Base-by-base conservation (phyloP, 1,140 invertebrate species). In the Procambarus clarkii region DNA sequence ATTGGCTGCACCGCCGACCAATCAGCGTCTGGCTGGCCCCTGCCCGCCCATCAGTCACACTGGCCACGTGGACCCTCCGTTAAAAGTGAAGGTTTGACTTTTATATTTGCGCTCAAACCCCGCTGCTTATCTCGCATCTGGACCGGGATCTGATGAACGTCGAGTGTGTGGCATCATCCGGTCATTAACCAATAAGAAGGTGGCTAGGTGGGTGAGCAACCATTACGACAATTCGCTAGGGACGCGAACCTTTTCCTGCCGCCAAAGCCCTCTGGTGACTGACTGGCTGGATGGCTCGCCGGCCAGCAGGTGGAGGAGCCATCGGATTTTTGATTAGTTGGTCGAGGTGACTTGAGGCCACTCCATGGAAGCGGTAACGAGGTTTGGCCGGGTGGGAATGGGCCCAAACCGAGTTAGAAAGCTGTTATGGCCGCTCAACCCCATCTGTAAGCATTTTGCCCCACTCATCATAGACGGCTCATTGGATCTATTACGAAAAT, bases 251-350 rank as follows among this genome's bases (percentile, higher is more conserved):
- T 88, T 88, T 81, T 24, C 54, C 44, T 3, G 79, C 86, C 86
- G 86, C 86, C 78, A 88, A 88, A 88, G 79, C 69, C 24, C 18
- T 50, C 3, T 48, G 60, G 60, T 81, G 86, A 74, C 60, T 80
- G 86, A 46, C 78, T 69, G 77, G 21, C 44, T 85, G 18, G 58
- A 69, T 85, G 78, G 78, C 78, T 74, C 86, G 64, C 78, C 58
- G 48, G 46, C 86, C 78, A 81, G 46, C 88, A 91, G 88, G 88
- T 91, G 88, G 82, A 78, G 85, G 74, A 84, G 88, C 81, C 88
- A 91, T 91, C 88, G 88, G 88, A 91, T 91, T 91, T 91, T 91
- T 91, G 88, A 91, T 91, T 83, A 91, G 88, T 91, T 91, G 88
- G 69, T 79, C 69, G 71, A 78, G 88, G 88, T 84, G 88, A 91